Evolutionary conservation across 2,113 vertebrate species (phyloP).

Genomic region (Alouatta palliata): DNA sequence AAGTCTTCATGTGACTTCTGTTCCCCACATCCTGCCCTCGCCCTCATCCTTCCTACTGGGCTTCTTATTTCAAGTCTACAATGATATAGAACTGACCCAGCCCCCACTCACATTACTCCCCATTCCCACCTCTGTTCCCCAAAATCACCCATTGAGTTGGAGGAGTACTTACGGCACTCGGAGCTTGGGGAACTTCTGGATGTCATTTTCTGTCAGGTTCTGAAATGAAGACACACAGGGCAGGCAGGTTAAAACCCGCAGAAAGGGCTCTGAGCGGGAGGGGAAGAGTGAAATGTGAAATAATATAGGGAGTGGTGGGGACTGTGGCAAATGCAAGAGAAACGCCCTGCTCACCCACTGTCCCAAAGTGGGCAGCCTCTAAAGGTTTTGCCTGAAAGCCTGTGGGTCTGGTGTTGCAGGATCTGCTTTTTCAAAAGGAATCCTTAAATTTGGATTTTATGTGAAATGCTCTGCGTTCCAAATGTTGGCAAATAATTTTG

Average conservation of each 20-base stretch:
- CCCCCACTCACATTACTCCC: background rate
- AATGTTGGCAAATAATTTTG: background rate
- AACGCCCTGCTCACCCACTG: no score
- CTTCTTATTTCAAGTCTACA: background rate
- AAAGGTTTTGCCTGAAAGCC: background rate
- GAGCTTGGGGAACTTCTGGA: slow-evolving; percentile 95
- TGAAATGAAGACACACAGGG: slow-evolving; percentile 81
- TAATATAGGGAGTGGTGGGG: background rate
- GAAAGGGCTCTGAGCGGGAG: background rate
- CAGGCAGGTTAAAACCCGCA: background rate
- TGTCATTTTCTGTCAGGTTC: slow-evolving; percentile 94
- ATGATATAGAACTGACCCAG: background rate
- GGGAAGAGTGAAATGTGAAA: background rate
- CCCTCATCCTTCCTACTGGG: background rate
- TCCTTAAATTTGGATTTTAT: background rate
- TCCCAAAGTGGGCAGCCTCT: background rate
- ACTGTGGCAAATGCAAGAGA: accelerated
- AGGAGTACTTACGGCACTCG: slow-evolving; percentile 92
- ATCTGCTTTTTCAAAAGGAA: background rate
- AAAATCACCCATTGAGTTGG: background rate
- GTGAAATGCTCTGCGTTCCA: background rate
- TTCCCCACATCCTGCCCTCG: background rate
- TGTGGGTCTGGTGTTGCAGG: background rate
- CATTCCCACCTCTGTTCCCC: background rate
- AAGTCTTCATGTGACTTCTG: background rate